Evolutionary conservation across 2,888 invertebrate species (phyloP).

Genomic region (Monochamus alternatus): DNA sequence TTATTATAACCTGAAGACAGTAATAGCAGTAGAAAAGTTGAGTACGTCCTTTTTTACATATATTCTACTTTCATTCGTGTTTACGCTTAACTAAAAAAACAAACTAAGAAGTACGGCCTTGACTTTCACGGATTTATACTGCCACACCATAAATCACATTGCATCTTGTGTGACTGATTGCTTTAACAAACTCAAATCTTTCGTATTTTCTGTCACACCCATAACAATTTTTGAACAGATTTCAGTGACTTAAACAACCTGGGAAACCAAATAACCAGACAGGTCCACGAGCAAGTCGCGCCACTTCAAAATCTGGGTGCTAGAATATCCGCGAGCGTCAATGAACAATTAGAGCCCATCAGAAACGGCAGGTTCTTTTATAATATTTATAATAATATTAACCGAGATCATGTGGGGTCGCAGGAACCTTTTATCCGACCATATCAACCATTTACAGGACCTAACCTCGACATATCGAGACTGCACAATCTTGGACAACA

Average conservation of each 20-base stretch:
- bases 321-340: slow-evolving; percentile 23
- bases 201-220: too few relatives aligned
- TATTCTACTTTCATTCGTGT: too few relatives aligned
- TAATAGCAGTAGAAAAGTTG: too few relatives aligned
- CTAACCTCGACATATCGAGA: not conserved
- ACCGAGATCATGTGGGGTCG: not conserved
- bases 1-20: too few relatives aligned
- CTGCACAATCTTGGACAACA: slow-evolving; percentile 43
- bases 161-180: too few relatives aligned
- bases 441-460: not conserved
- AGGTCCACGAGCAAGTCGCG: slow-evolving; percentile 33
- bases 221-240: not conserved
- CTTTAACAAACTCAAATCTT: too few relatives aligned
- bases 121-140: too few relatives aligned
- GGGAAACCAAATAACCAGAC: slow-evolving; percentile 33
- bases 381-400: not conserved
- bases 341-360: not conserved
- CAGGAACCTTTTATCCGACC: not conserved
- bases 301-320: slow-evolving; percentile 40
- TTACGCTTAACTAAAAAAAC: too few relatives aligned
- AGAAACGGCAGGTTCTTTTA: not conserved
- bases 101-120: too few relatives aligned
- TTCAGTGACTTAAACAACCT: slow-evolving; percentile 31
- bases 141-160: too few relatives aligned
- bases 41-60: too few relatives aligned